phyloP scores from a whole-genome alignment of 2,113 vertebrate species.

The Peromyscus maniculatus region DNA sequence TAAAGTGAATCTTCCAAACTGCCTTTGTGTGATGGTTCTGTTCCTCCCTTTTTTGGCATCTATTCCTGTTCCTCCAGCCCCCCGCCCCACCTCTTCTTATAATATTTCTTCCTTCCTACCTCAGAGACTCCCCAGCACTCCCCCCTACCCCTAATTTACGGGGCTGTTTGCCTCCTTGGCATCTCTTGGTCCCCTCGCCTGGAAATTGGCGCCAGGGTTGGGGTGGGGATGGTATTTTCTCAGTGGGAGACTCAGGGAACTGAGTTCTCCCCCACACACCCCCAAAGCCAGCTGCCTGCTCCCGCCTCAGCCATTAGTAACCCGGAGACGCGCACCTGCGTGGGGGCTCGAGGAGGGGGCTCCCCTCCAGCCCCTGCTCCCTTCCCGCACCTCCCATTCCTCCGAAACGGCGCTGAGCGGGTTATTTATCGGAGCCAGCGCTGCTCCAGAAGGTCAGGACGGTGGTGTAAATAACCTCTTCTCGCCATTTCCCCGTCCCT shows the following conservation, averaged over 20 bases:
- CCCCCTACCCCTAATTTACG: constrained; percentile 78
- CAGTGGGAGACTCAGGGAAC: constrained; percentile 80
- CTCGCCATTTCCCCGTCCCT: constrained; percentile 80
- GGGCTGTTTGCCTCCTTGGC: constrained; percentile 80
- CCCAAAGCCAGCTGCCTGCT: constrained; percentile 82
- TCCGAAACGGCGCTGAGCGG: constrained; percentile 79
- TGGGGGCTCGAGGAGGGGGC: constrained; percentile 79
- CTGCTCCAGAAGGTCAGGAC: constrained; percentile 84
- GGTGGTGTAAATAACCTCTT: constrained; percentile 84
- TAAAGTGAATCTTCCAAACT: constrained; percentile 81
- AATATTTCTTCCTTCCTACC: constrained; percentile 79
- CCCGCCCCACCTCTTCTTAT: constrained; percentile 49
- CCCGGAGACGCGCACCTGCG: constrained; percentile 82
- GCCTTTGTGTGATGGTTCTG: constrained; percentile 80
- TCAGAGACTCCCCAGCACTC: constrained; percentile 75
- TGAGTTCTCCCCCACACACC: constrained; percentile 56
- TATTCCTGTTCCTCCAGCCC: constrained; percentile 49
- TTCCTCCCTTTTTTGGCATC: constrained; percentile 77
- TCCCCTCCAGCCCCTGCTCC: constrained; percentile 69
- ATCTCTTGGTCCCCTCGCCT: constrained; percentile 78
- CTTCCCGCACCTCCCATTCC: constrained; percentile 77
- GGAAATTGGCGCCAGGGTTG: constrained; percentile 82
- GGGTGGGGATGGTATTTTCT: constrained; percentile 80
- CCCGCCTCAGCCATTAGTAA: constrained; percentile 79
- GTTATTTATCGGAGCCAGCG: constrained; percentile 84